Percentiles rank a stretch among this genome's conserved stretches.
Evolutionary conservation across 2,797 vertebrate species (phyloP).

Genomic region (Ptychadena robeensis): DNA sequence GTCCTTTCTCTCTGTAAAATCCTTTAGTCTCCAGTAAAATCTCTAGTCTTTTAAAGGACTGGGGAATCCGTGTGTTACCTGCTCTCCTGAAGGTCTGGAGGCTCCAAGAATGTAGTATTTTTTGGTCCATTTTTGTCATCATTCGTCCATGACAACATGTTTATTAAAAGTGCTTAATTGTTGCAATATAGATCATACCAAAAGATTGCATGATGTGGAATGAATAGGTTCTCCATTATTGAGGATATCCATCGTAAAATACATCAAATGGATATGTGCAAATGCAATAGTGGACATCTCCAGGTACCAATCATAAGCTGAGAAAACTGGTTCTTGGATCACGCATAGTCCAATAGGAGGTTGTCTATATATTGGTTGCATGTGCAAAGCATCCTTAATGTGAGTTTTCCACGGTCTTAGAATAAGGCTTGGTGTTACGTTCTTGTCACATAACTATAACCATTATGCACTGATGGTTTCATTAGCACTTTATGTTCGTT

Average conservation of each 20-base stretch:
- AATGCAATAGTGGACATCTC: background rate
- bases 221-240: background rate
- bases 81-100: too few species aligned
- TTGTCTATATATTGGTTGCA: background rate
- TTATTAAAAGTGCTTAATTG: slow-evolving; percentile 1
- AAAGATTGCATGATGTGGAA: background rate
- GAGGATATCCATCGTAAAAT: background rate
- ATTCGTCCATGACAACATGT: background rate
- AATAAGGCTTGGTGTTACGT: background rate
- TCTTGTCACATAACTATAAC: background rate
- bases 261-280: background rate
- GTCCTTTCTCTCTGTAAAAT: background rate
- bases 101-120: too few species aligned
- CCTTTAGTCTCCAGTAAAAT: background rate
- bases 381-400: background rate
- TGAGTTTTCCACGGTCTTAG: background rate
- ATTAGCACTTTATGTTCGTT: background rate
- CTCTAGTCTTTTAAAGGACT: background rate
- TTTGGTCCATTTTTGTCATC: background rate
- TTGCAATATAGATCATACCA: background rate
- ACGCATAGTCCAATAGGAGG: background rate
- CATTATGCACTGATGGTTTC: background rate
- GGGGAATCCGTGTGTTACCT: background rate
- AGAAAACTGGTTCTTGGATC: background rate
- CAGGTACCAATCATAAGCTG: background rate